Percentiles rank a stretch among this genome's conserved stretches.
These are phyloP conservation scores for Mustela erminea DNA, from an alignment of 2,797 vertebrate species.

Conservation along the genomic window DNA sequence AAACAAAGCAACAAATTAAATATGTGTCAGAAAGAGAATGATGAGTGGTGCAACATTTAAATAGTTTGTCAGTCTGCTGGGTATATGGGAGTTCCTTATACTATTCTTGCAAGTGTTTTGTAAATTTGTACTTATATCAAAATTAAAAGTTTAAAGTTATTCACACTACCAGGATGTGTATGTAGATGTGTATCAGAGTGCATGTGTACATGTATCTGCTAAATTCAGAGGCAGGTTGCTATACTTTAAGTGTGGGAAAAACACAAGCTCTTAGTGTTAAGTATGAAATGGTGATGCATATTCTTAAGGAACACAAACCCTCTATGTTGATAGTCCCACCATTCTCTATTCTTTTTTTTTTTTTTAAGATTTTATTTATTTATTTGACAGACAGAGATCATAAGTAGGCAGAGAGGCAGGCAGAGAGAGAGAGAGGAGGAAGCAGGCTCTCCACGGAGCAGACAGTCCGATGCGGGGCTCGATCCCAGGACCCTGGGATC, in stretches of 20 bases:
- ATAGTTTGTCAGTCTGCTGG: not conserved
- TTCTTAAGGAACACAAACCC: not conserved
- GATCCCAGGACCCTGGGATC: too few species aligned
- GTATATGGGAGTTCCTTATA: not conserved
- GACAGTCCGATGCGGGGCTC: too few species aligned
- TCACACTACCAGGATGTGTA: not conserved
- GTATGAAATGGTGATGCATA: not conserved
- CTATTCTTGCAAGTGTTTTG: not conserved
- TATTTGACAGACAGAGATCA: too few species aligned
- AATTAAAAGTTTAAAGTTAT: not conserved
- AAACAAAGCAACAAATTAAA: not conserved
- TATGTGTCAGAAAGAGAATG: not conserved
- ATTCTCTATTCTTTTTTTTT: not conserved
- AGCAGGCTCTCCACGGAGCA: too few species aligned
- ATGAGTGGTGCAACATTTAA: not conserved
- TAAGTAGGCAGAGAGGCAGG: too few species aligned
- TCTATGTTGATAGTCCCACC: not conserved
- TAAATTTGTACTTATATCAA: constrained; percentile 10
- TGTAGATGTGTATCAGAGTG: not conserved
- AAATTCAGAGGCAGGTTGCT: not conserved
- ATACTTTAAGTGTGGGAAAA: not conserved
- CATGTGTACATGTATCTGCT: not conserved
- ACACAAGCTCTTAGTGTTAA: not conserved
- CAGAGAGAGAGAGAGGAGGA: too few species aligned
- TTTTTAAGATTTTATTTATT: too few species aligned